Evolutionary conservation across 37 sponge, comb jelly and placozoan species (phyloP).

Genomic region (Cliona cf. orientalis): DNA sequence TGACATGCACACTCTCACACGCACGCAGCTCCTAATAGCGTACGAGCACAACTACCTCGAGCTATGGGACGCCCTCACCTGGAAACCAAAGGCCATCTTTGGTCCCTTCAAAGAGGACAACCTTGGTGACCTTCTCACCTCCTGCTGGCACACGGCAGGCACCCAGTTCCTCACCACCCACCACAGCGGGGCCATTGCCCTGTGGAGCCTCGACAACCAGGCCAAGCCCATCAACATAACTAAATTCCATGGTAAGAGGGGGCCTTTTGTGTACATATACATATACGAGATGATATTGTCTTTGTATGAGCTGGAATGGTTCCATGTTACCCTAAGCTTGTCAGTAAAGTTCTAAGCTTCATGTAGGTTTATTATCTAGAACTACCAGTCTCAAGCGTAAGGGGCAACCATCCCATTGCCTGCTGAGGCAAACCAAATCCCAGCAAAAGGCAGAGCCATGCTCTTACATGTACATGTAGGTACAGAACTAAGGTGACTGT

Average conservation of each 20-base stretch:
- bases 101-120: slow-evolving; percentile 62
- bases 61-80: slow-evolving; percentile 77
- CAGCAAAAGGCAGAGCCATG: too few relatives aligned
- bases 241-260: slow-evolving; percentile 50
- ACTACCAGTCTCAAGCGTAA: too few relatives aligned
- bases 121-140: slow-evolving; percentile 45
- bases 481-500: too few relatives aligned
- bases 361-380: too few relatives aligned
- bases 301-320: too few relatives aligned
- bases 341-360: too few relatives aligned
- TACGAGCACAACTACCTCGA: slow-evolving; percentile 81
- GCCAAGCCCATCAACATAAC: neutral
- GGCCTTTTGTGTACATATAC: neutral
- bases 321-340: too few relatives aligned
- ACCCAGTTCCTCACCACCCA: slow-evolving; percentile 75
- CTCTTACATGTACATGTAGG: too few relatives aligned
- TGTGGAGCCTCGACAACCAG: slow-evolving; percentile 40
- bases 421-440: too few relatives aligned
- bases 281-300: neutral
- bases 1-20: too few relatives aligned
- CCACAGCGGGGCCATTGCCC: slow-evolving; percentile 61
- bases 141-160: slow-evolving; percentile 82
- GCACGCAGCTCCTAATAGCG: slow-evolving; percentile 73
- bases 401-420: too few relatives aligned
- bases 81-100: slow-evolving; percentile 65